These are phyloP conservation scores for Mionectes olivaceus DNA, from an alignment of 2,797 vertebrate species.

Conservation along the genomic window DNA sequence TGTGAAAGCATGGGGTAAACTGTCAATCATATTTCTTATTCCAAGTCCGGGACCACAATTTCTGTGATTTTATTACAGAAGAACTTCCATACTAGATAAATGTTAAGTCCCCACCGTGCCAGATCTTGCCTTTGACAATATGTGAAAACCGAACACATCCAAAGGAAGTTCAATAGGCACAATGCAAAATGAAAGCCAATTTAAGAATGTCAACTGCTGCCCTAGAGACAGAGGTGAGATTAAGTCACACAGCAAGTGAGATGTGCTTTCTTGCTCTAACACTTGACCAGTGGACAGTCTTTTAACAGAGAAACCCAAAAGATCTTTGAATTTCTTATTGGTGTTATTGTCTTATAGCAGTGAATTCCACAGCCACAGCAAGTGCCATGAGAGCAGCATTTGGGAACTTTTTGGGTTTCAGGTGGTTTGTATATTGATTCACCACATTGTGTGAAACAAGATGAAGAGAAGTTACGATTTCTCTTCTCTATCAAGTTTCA, in stretches of 20 bases:
- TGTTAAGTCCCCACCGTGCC: not conserved
- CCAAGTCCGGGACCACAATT: not conserved
- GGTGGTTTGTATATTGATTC: not conserved
- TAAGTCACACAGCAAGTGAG: not conserved
- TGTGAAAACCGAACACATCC: not conserved
- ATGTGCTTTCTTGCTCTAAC: not conserved
- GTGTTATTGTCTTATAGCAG: not conserved
- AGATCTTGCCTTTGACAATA: not conserved
- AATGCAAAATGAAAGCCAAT: not conserved
- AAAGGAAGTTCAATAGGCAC: not conserved
- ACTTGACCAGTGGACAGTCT: not conserved
- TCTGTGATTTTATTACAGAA: not conserved
- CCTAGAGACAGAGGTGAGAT: not conserved
- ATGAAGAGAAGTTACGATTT: not conserved
- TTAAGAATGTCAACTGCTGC: not conserved
- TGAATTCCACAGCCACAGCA: not conserved
- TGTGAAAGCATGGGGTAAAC: not conserved
- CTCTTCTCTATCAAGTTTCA: not conserved
- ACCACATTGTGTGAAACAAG: not conserved
- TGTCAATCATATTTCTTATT: not conserved
- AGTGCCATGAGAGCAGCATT: rapidly evolving
- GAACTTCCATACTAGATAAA: not conserved
- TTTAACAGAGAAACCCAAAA: not conserved
- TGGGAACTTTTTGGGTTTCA: not conserved
- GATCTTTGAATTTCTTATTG: not conserved